phyloP scores from a whole-genome alignment of 2,888 invertebrate genomes.

The Cheilosia vernalis region DNA sequence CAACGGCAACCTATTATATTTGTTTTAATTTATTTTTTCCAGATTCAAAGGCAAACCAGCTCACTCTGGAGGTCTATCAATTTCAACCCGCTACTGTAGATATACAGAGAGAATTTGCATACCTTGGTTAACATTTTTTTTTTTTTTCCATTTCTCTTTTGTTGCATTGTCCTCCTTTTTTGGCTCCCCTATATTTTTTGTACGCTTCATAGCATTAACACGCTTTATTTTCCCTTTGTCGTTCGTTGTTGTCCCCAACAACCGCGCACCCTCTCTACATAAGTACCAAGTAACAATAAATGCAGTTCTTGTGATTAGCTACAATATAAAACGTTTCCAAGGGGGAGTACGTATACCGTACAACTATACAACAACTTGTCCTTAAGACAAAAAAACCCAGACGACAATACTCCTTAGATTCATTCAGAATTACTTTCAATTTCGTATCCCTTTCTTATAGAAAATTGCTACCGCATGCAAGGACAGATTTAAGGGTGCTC shows the following conservation, averaged over 20 bases:
- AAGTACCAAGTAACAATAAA: conserved; percentile 50
- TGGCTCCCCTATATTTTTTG: neutral
- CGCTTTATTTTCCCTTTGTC: conserved; percentile 5
- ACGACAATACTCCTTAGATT: conserved; percentile 15
- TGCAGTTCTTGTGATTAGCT: conserved; percentile 66
- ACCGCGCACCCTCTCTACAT: neutral
- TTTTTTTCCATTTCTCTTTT: neutral
- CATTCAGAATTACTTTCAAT: conserved; percentile 17
- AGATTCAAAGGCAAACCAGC: no score
- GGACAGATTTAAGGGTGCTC: conserved; percentile 27
- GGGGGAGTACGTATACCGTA: neutral
- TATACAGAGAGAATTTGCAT: conserved; percentile 3
- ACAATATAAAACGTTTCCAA: conserved; percentile 35
- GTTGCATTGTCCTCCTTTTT: conserved; percentile 19
- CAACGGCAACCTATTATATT: no score
- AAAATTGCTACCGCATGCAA: conserved; percentile 35
- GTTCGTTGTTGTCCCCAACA: neutral
- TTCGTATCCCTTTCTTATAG: conserved; percentile 27
- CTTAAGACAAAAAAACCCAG: conserved; percentile 43
- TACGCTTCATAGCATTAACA: conserved; percentile 16
- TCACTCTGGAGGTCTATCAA: neutral
- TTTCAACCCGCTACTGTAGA: conserved; percentile 24
- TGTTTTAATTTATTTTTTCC: no score
- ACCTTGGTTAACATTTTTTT: conserved; percentile 3
- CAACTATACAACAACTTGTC: conserved; percentile 25